A percentile compares a stretch with the other conserved stretches of the same genome.
Evolutionary conservation across 2,113 vertebrate species (phyloP).

Genomic region (Fulmarus glacialis): DNA sequence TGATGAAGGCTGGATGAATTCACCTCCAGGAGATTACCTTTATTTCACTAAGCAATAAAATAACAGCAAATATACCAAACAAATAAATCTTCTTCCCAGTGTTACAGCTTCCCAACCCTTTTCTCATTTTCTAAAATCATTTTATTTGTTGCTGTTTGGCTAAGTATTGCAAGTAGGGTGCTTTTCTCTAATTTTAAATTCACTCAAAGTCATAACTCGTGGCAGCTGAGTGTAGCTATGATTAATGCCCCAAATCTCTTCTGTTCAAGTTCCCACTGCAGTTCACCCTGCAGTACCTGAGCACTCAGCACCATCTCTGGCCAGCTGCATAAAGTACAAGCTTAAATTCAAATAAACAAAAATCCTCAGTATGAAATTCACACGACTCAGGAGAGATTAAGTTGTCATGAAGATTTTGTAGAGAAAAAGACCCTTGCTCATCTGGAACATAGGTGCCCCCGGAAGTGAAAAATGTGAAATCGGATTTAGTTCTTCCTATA

Average conservation of each 20-base stretch:
- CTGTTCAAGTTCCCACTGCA: neutral
- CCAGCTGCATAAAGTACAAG: conserved; percentile 40
- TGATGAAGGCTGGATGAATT: neutral
- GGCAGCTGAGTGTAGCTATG: neutral
- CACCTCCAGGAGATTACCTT: neutral
- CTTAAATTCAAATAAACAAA: neutral
- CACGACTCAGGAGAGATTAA: neutral
- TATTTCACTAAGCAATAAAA: neutral
- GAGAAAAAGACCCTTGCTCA: neutral
- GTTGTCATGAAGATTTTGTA: neutral
- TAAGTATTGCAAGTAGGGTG: neutral
- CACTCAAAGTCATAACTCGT: neutral
- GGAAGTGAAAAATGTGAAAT: neutral
- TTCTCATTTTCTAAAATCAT: neutral
- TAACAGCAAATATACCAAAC: neutral
- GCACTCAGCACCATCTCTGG: conserved; percentile 67
- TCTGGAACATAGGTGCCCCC: neutral
- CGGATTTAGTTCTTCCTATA: neutral
- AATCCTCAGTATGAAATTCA: neutral
- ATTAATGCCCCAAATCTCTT: neutral
- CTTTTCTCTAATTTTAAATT: neutral
- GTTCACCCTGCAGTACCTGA: conserved; percentile 18
- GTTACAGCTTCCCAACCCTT: neutral
- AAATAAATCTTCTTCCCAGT: neutral
- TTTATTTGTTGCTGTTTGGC: neutral